Conservation (phyloP, 2,797 vertebrate genomes). For the Notolabrus celidotus region DNA sequence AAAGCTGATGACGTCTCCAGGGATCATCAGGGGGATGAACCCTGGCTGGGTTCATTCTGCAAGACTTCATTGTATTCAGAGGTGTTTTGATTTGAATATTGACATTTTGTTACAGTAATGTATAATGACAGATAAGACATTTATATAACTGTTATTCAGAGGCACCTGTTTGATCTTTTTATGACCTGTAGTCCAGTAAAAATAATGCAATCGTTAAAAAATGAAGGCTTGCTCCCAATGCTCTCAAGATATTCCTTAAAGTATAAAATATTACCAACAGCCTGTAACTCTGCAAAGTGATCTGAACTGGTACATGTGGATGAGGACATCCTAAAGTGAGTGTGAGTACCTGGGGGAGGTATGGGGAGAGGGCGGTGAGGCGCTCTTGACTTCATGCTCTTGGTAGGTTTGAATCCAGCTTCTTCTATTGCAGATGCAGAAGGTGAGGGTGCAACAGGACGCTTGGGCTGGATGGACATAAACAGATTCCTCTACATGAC, state of each 20-base stretch:
- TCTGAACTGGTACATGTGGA: too few species aligned
- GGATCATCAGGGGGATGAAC: too few species aligned
- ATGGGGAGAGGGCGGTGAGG: constrained; percentile 63
- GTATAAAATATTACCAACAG: too few species aligned
- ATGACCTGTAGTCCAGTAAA: not conserved
- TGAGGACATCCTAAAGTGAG: not conserved
- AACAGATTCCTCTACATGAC: constrained; percentile 6
- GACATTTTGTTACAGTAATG: not conserved
- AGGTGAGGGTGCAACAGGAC: constrained; percentile 42
- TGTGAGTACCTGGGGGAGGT: constrained; percentile 79
- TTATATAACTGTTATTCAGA: not conserved
- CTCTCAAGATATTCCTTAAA: too few species aligned
- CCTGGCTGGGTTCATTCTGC: not conserved
- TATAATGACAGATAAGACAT: not conserved
- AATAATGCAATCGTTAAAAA: too few species aligned
- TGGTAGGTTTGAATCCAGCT: constrained; percentile 82
- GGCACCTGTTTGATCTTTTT: not conserved
- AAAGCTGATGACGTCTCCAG: not conserved
- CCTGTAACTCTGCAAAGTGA: too few species aligned
- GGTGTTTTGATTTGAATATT: not conserved
- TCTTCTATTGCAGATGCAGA: constrained; percentile 61
- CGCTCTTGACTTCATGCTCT: constrained; percentile 73
- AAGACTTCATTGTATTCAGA: not conserved
- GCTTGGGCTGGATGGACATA: constrained; percentile 65
- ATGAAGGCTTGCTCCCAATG: too few species aligned